phyloP scores from a whole-genome alignment of 2,113 vertebrate species.

The Australoheros scitulus region DNA sequence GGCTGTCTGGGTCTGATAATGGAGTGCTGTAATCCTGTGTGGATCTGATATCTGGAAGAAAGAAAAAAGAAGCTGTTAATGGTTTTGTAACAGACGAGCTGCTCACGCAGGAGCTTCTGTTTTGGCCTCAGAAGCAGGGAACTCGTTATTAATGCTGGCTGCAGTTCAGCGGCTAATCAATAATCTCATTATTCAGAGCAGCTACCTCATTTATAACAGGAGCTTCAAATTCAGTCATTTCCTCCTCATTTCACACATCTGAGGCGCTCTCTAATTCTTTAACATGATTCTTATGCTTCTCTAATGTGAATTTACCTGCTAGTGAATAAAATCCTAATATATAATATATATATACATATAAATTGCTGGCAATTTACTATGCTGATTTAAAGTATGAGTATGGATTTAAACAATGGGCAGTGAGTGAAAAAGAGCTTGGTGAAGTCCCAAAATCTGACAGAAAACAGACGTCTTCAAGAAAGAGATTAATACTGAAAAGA shows the following conservation, averaged over 20 bases:
- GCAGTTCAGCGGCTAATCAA: not conserved
- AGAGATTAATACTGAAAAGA: not conserved
- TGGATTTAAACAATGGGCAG: not conserved
- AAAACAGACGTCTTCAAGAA: not conserved
- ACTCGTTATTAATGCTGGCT: not conserved
- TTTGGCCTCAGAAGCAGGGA: not conserved
- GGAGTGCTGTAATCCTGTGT: conserved; percentile 94
- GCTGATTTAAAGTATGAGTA: not conserved
- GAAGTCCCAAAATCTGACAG: not conserved
- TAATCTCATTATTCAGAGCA: conserved; percentile 3
- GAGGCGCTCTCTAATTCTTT: not conserved
- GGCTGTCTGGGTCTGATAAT: conserved; percentile 94
- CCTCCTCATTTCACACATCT: not conserved
- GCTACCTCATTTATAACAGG: not conserved
- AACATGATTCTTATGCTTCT: not conserved
- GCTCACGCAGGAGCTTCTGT: not conserved
- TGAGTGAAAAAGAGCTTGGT: not conserved
- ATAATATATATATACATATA: not conserved
- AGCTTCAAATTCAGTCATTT: not conserved
- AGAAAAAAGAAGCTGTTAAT: not conserved
- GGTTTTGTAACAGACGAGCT: not conserved
- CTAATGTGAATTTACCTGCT: not conserved
- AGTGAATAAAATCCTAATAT: not conserved
- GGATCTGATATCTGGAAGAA: conserved; percentile 89
- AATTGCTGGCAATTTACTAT: too few relatives aligned